Evolutionary conservation across 2,888 invertebrate genomes (phyloP).

Genomic region (Mimumesa dahlbomi): DNA sequence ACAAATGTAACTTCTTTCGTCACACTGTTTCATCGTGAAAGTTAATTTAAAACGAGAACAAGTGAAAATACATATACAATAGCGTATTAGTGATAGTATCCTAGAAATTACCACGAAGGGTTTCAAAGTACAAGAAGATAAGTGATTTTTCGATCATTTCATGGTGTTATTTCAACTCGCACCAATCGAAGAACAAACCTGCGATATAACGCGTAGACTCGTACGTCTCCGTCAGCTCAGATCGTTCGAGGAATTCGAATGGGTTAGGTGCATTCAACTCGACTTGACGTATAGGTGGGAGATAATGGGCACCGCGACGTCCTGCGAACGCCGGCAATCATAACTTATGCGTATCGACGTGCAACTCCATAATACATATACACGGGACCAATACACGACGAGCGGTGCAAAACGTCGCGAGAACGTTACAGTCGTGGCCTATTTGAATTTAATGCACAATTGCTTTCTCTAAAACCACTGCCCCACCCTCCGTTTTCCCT

Average conservation of each 20-base stretch:
- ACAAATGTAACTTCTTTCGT: too few relatives aligned
- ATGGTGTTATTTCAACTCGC: too few relatives aligned
- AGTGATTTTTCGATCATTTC: too few relatives aligned
- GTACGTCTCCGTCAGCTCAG: conserved; percentile 33
- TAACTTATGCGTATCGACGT: conserved; percentile 46
- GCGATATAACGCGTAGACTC: conserved; percentile 50
- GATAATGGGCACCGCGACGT: conserved; percentile 43
- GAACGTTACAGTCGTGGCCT: conserved; percentile 38
- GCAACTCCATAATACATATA: conserved; percentile 13
- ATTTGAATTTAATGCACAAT: conserved; percentile 54
- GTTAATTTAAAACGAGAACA: too few relatives aligned
- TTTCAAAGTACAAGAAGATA: too few relatives aligned
- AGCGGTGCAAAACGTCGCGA: conserved; percentile 11
- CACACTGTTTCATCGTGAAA: too few relatives aligned
- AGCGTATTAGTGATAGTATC: too few relatives aligned
- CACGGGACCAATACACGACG: conserved; percentile 29
- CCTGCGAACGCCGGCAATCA: conserved; percentile 46
- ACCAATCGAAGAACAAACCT: too few relatives aligned
- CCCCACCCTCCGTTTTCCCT: too few relatives aligned
- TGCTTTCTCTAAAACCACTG: conserved; percentile 18
- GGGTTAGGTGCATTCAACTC: conserved; percentile 45
- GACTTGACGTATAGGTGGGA: conserved; percentile 37
- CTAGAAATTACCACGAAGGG: too few relatives aligned
- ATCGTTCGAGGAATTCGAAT: conserved; percentile 29
- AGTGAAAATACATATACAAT: too few relatives aligned